Evolutionary conservation across 2,797 vertebrate species (phyloP).

Genomic region (Siniperca obscura): DNA sequence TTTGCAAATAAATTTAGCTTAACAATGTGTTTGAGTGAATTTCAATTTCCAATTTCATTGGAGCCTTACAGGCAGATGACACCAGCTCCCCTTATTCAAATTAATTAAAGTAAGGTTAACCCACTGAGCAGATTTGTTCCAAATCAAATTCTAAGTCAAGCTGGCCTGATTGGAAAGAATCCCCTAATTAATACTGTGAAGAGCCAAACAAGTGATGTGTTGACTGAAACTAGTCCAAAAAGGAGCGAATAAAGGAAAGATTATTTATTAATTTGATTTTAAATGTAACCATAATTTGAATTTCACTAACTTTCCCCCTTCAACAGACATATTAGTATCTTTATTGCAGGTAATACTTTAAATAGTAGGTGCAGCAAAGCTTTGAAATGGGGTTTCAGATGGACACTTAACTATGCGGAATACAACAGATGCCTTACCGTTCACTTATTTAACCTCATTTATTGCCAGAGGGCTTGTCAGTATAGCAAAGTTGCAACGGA

Average conservation of each 20-base stretch:
- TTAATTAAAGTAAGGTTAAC: slow-evolving; percentile 69
- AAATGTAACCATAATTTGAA: slow-evolving; percentile 3
- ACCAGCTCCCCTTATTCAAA: slow-evolving; percentile 48
- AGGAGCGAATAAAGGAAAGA: slow-evolving; percentile 35
- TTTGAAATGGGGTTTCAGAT: not conserved
- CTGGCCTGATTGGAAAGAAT: slow-evolving; percentile 60
- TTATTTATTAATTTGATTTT: slow-evolving; percentile 22
- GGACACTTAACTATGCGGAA: slow-evolving; percentile 8
- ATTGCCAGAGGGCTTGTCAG: not conserved
- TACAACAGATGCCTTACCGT: slow-evolving; percentile 14
- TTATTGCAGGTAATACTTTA: not conserved
- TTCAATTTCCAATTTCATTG: slow-evolving; percentile 38
- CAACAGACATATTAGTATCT: not conserved
- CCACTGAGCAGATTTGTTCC: slow-evolving; percentile 58
- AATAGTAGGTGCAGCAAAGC: not conserved
- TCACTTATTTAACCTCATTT: slow-evolving; percentile 3
- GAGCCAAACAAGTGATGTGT: slow-evolving; percentile 56
- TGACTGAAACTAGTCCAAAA: slow-evolving; percentile 49
- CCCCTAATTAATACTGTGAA: slow-evolving; percentile 49
- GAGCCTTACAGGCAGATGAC: slow-evolving; percentile 46
- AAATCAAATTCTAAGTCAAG: slow-evolving; percentile 61
- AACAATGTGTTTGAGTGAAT: slow-evolving; percentile 54
- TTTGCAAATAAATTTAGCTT: slow-evolving; percentile 40
- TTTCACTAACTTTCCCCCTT: not conserved
- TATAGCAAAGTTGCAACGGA: not conserved